Percentiles rank a stretch among this genome's conserved stretches.
Evolutionary conservation across 1,140 invertebrate genomes (phyloP).

Genomic region (Drosophila bifasciata): DNA sequence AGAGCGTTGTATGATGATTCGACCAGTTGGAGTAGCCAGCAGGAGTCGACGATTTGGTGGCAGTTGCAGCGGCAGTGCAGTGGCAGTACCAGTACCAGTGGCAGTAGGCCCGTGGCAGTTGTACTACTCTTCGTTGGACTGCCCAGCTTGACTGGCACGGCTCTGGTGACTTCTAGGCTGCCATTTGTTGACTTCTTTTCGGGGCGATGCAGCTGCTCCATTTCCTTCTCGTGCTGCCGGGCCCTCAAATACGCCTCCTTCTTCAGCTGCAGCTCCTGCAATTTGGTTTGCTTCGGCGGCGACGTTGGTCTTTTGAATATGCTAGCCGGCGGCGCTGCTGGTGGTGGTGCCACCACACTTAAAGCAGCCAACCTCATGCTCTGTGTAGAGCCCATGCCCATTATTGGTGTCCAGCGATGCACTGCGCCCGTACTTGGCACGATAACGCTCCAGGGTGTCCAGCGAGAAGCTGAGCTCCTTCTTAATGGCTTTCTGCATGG

Average conservation of each 20-base stretch:
- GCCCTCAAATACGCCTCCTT: slow-evolving; percentile 69
- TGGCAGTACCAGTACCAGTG: slow-evolving; percentile 7
- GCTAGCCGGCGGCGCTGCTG: slow-evolving; percentile 23
- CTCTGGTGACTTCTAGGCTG: slow-evolving; percentile 2
- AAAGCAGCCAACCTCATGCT: slow-evolving; percentile 8
- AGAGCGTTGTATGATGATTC: slow-evolving; percentile 59
- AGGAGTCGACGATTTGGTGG: slow-evolving; percentile 31
- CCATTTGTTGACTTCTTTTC: slow-evolving; percentile 13
- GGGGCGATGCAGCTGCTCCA: slow-evolving; percentile 63
- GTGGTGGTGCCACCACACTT: background rate
- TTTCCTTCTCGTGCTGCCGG: slow-evolving; percentile 60
- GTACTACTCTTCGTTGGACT: slow-evolving; percentile 15
- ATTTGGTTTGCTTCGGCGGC: slow-evolving; percentile 65
- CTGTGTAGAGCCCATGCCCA: slow-evolving; percentile 22
- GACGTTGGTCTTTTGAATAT: slow-evolving; percentile 49
- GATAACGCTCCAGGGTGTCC: slow-evolving; percentile 70
- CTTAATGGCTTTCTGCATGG: slow-evolving; percentile 66
- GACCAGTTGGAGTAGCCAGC: slow-evolving; percentile 73
- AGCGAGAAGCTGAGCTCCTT: slow-evolving; percentile 75
- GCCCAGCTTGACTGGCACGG: slow-evolving; percentile 1
- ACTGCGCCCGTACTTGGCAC: slow-evolving; percentile 71
- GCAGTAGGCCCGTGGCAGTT: slow-evolving; percentile 8
- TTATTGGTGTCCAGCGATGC: slow-evolving; percentile 67
- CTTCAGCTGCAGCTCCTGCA: slow-evolving; percentile 69
- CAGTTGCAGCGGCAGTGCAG: slow-evolving; percentile 8